Evolutionary conservation across 2,113 vertebrate species (phyloP).

Genomic region (Chrysochloris asiatica): DNA sequence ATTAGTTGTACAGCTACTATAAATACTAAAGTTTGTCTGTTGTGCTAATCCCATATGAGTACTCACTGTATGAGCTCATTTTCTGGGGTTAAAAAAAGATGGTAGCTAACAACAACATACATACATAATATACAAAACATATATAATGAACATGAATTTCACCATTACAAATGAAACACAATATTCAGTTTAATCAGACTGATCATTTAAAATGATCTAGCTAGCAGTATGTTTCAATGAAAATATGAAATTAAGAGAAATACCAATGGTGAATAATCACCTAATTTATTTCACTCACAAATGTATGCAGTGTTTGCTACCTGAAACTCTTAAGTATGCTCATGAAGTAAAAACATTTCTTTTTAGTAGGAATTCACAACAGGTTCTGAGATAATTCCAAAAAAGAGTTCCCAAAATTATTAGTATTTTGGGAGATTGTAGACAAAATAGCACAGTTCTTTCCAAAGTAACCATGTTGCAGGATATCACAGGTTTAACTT

Average conservation of each 20-base stretch:
- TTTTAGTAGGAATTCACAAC: background rate
- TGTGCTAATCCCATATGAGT: too few relatives aligned
- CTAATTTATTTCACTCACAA: background rate
- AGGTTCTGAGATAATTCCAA: background rate
- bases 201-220: background rate
- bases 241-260: constrained; percentile 15
- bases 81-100: too few relatives aligned
- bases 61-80: too few relatives aligned
- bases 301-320: background rate
- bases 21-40: too few relatives aligned
- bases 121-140: background rate
- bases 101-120: too few relatives aligned
- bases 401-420: background rate
- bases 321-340: background rate
- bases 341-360: background rate
- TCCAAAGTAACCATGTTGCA: background rate
- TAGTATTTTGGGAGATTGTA: background rate
- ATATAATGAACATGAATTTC: background rate
- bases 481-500: background rate
- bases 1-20: too few relatives aligned
- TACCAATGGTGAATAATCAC: background rate
- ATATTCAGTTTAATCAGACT: background rate
- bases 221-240: background rate
- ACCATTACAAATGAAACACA: background rate
- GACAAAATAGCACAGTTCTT: background rate